Evolutionary conservation across 53 echinoderm and acorn worm species (phyloP).

Genomic region (Arbacia lixula): DNA sequence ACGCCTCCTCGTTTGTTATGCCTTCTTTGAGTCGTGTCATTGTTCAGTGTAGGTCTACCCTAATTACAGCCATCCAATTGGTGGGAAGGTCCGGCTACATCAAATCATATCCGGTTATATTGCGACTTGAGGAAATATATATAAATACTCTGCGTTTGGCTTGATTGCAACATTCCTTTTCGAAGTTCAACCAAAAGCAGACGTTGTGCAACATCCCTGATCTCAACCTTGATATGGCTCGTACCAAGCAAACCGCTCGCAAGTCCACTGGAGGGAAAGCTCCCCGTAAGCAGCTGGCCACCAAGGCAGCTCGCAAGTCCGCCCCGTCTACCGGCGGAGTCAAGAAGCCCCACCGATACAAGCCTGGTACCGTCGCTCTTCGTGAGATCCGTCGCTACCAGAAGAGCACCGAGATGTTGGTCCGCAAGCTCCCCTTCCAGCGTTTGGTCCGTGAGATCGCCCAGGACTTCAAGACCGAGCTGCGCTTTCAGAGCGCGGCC

Average conservation of each 20-base stretch:
- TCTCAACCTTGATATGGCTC: slow-evolving; percentile 69
- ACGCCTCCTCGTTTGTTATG: too few relatives aligned
- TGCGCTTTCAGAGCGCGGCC: too few relatives aligned
- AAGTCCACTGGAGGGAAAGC: too few relatives aligned
- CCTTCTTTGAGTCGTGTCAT: too few relatives aligned
- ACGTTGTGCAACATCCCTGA: neutral
- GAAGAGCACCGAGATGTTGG: slow-evolving; percentile 89
- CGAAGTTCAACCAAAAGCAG: neutral
- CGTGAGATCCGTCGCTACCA: slow-evolving; percentile 94
- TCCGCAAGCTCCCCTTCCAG: slow-evolving; percentile 93
- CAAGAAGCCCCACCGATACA: slow-evolving; percentile 87
- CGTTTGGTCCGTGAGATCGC: slow-evolving; percentile 94
- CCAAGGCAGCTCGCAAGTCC: slow-evolving; percentile 32
- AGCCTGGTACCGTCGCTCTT: slow-evolving; percentile 85
- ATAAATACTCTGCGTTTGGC: slow-evolving; percentile 7
- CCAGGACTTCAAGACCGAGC: slow-evolving; percentile 96
- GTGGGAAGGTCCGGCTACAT: neutral
- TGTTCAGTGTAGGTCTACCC: neutral
- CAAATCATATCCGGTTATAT: too few relatives aligned
- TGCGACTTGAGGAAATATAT: neutral
- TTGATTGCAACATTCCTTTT: neutral
- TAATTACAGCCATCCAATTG: neutral
- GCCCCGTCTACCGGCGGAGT: slow-evolving; percentile 86
- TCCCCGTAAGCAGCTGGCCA: too few relatives aligned
- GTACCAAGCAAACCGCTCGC: slow-evolving; percentile 98